Base-by-base conservation (phyloP, 2,113 vertebrate genomes). In the Campylomormyrus numenius region DNA sequence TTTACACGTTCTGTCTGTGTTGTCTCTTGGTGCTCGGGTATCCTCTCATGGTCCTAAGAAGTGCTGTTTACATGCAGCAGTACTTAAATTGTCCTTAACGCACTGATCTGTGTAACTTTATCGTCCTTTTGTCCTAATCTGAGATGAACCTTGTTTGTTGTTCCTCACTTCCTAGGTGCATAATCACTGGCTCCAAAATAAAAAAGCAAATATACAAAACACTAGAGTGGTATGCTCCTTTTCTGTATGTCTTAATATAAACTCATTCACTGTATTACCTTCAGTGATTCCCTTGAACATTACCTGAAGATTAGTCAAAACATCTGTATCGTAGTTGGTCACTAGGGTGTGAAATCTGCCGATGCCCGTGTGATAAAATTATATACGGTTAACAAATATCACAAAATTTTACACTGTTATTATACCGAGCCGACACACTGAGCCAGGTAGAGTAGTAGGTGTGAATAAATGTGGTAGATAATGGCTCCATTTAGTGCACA, bases 391-490 rank as follows among this genome's bases (percentile, higher is more conserved):
- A 27, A 70, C 45, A 13, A 15, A 49, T 50, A 50, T 27, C 48
- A 27, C 48, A 27, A 15, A 49, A 9, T 86, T 49, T 27, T 42
- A 80, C 84, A n/a, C 9, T 48, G 24, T 48, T n/a, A 46, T n/a
- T n/a, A 85, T 85, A 24, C 84, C 27, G 27, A 50, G 46, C 27
- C 1, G 11, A 19, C 85, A 56, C 21, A 35, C 85, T 53, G 74
- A 80, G 74, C 17, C n/a, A 87, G 24, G 50, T 87, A 42, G 27
- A 53, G 9, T 56, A 48, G 85, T 48, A 86, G 17, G 84, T 86
- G 84, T 50, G 84, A 86, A 49, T 50, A 85, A 85, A 85, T 50
- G 84, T 85, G 84, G 8, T 49, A 85, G 42, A 49, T 87, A 31
- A 87, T 87, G 46, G 17, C 50, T 56, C 84, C 46, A 50, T 86